Evolutionary conservation across 92 coral and sea anemone species (phyloP).

Genomic region (Porites rus): DNA sequence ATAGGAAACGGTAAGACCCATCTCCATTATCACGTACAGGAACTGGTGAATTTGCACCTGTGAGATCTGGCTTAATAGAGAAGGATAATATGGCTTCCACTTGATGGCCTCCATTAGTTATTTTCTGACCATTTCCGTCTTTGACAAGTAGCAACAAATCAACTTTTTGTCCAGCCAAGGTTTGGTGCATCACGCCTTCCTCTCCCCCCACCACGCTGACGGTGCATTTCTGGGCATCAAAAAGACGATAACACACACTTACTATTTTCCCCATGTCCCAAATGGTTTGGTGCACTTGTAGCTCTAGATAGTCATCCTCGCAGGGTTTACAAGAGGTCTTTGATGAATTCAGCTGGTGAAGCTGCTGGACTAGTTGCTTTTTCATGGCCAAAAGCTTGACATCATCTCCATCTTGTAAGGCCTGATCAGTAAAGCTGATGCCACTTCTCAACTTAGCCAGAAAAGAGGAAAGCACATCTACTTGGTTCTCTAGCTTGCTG

Average conservation of each 20-base stretch:
- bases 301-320: not conserved
- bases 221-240: conserved; percentile 1
- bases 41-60: not conserved
- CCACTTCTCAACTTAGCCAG: conserved; percentile 56
- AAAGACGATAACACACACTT: not conserved
- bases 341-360: conserved; percentile 45
- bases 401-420: conserved; percentile 51
- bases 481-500: conserved; percentile 51
- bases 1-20: conserved; percentile 49
- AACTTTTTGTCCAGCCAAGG: conserved; percentile 8
- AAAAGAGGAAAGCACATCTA: conserved; percentile 43
- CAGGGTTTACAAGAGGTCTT: conserved; percentile 55
- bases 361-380: conserved; percentile 38
- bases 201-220: conserved; percentile 23
- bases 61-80: not conserved
- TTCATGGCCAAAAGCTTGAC: conserved; percentile 58
- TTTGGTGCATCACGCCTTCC: conserved; percentile 12
- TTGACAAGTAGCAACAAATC: not conserved
- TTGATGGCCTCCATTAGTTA: not conserved
- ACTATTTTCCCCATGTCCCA: not conserved
- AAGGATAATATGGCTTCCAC: not conserved
- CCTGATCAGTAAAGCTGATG: conserved; percentile 54
- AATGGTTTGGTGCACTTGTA: conserved; percentile 20
- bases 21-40: conserved; percentile 55
- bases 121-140: not conserved